Evolutionary conservation across 1,140 invertebrate genomes (phyloP), one percentile per base, ranked within the genome.

Genomic region (Oscheius sp.): DNA sequence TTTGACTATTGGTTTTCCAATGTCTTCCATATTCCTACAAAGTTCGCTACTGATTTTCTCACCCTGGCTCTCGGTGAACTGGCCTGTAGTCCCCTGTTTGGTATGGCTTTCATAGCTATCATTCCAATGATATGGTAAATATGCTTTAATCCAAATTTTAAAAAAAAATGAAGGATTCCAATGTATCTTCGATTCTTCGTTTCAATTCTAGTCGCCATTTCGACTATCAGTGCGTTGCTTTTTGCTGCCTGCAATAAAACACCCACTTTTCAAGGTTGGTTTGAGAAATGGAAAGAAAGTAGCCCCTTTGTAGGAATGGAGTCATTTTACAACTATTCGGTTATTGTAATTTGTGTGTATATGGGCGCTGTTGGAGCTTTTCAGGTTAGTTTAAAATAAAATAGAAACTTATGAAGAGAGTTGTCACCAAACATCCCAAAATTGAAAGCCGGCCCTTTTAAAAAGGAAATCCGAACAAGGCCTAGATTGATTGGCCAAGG

Each of bases 1-100:
- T 55, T 55, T 23, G 49, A 55, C 49, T 55, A 55, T 26, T 55
- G 49, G 49, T 55, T 55, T 23, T 55, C 49, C 7, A 55, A 7
- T 4, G 4, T 13, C 7, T 7, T 23, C 23, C 49, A 55, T 23
- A 7, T 55, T 55, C 49, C 49, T 26, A 13, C 23, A 7, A 55
- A 55, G 28, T 55, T 20, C 23, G 49, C 7, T 4, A 26, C 15
- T 7, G 23, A 55, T 26, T 55, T 55, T 23, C 49, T 55, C 7
- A 55, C 15, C 23, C n/a, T n/a, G n/a, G 7, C 7, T 23, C 4
- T 55, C 15, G 49, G 49, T 4, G 28, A 20, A 26, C 7, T 55
- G 23, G 49, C 49, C 49, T 55, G 49, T 55, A 55, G 7, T 55
- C 49, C 49, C 4, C 49, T 55, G 7, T 55, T 55, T 23, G 49